Conservation (phyloP, 1,140 invertebrate species). For the Eupristina koningsbergeri region DNA sequence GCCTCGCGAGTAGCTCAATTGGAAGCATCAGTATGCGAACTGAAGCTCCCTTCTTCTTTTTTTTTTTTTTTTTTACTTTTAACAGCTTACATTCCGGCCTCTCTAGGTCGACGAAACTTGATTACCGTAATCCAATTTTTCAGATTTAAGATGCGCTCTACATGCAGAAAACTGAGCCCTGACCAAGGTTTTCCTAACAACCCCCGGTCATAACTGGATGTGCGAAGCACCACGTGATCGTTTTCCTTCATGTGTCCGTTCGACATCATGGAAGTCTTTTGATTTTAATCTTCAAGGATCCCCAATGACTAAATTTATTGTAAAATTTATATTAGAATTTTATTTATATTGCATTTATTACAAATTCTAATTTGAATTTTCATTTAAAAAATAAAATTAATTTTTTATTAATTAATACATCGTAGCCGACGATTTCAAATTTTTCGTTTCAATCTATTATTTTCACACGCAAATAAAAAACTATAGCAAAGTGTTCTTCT, state of each 20-base stretch:
- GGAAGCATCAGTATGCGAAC: not conserved
- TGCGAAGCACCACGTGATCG: not conserved
- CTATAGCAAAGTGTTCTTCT: too few species aligned
- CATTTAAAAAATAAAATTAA: too few species aligned
- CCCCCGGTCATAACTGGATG: not conserved
- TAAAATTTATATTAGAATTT: too few species aligned
- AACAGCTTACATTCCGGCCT: not conserved
- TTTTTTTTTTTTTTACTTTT: not conserved
- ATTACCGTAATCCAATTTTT: constrained; percentile 44
- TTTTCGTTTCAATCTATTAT: too few species aligned
- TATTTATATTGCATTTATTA: too few species aligned
- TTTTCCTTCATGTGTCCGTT: not conserved
- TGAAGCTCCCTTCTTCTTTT: not conserved
- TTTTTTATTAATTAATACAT: too few species aligned
- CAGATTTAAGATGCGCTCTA: constrained; percentile 11
- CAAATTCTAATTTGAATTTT: too few species aligned
- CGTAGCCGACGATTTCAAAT: too few species aligned
- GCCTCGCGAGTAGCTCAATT: not conserved
- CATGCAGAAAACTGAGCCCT: not conserved
- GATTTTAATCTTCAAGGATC: too few species aligned
- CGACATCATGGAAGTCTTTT: not conserved
- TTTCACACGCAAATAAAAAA: too few species aligned
- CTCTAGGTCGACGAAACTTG: constrained; percentile 21
- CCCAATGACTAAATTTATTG: too few species aligned
- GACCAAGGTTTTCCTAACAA: not conserved